Conservation (phyloP, 1,140 invertebrate genomes). For the Drosophila pruinosa region DNA sequence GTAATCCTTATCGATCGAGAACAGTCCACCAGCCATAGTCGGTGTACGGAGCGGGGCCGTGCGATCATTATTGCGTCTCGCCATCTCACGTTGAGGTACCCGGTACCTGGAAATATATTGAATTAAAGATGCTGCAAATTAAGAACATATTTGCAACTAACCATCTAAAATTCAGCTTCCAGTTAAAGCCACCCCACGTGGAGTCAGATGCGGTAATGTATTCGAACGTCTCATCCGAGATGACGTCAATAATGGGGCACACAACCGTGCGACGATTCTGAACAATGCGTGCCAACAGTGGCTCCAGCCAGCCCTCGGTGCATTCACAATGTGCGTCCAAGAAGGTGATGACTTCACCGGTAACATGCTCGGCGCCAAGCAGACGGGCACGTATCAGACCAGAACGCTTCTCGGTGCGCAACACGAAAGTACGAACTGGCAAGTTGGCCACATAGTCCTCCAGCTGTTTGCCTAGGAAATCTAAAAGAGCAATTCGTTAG, state of each 20-base stretch:
- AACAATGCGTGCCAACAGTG: slow-evolving; percentile 93
- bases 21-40: slow-evolving; percentile 99
- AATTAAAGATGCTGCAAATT: too few species aligned
- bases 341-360: slow-evolving; percentile 97
- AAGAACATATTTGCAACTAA: slow-evolving; percentile 83
- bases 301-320: slow-evolving; percentile 97
- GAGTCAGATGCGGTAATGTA: slow-evolving; percentile 97
- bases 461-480: slow-evolving; percentile 93
- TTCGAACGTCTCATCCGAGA: slow-evolving; percentile 98
- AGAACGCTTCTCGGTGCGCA: slow-evolving; percentile 94
- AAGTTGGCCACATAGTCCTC: slow-evolving; percentile 95
- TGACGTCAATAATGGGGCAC: slow-evolving; percentile 99
- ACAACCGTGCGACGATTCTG: slow-evolving; percentile 96
- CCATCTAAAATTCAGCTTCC: slow-evolving; percentile 99
- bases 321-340: slow-evolving; percentile 98
- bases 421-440: slow-evolving; percentile 91
- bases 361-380: slow-evolving; percentile 95
- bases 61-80: slow-evolving; percentile 93
- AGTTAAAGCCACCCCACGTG: slow-evolving; percentile 99
- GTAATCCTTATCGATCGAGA: slow-evolving; percentile 98
- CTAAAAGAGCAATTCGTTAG: slow-evolving; percentile 82
- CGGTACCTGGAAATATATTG: slow-evolving; percentile 89
- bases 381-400: slow-evolving; percentile 96
- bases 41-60: slow-evolving; percentile 96
- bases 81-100: slow-evolving; percentile 97